These are phyloP conservation scores for Cordylochernes scorpioides DNA, from an alignment of 2,888 invertebrate species.

Conservation along the genomic window DNA sequence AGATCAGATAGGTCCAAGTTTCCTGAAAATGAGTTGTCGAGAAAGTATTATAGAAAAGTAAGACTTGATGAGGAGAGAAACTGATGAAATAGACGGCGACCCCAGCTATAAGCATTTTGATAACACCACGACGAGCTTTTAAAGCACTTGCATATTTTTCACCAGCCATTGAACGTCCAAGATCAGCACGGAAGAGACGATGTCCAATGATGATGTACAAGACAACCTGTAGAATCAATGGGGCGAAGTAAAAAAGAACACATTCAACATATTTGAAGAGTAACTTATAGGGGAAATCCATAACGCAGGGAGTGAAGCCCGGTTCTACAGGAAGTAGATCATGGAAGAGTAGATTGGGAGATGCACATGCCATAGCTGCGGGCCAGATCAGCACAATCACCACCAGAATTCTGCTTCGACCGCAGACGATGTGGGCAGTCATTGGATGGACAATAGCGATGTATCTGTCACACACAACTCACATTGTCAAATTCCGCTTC, in stretches of 20 bases:
- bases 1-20: slow-evolving; percentile 20
- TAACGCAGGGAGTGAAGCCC: slow-evolving; percentile 14
- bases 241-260: slow-evolving; percentile 20
- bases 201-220: slow-evolving; percentile 20
- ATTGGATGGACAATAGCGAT: slow-evolving; percentile 24
- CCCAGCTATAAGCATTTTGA: slow-evolving; percentile 24
- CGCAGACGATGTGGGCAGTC: slow-evolving; percentile 22
- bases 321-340: slow-evolving; percentile 15
- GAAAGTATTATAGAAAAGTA: slow-evolving; percentile 19
- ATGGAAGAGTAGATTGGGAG: slow-evolving; percentile 20
- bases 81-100: slow-evolving; percentile 23
- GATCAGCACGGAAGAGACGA: slow-evolving; percentile 18
- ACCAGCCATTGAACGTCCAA: no score
- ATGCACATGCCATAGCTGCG: slow-evolving; percentile 18
- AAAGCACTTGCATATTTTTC: slow-evolving; percentile 18
- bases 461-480: no score
- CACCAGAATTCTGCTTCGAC: slow-evolving; percentile 18
- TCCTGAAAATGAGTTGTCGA: slow-evolving; percentile 17
- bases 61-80: slow-evolving; percentile 20
- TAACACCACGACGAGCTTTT: slow-evolving; percentile 21
- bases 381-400: slow-evolving; percentile 22
- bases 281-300: no score
- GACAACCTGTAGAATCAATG: slow-evolving; percentile 20
- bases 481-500: no score
- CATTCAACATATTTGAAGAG: slow-evolving; percentile 21